Conservation (phyloP, 2,113 vertebrate species). For the Pseudorectes ferrugineus region DNA sequence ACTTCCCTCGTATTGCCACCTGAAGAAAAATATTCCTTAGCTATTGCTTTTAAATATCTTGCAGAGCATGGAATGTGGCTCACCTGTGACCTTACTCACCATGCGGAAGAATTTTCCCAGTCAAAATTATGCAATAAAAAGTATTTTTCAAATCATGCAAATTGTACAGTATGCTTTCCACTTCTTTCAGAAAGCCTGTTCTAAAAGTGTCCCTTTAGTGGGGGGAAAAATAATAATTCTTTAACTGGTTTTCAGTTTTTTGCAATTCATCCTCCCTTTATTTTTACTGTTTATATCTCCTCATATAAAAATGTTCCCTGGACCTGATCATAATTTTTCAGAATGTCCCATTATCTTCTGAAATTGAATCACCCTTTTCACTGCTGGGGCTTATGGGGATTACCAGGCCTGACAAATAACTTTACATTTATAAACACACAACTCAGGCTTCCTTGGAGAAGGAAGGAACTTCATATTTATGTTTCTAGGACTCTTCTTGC, state of each 20-base stretch:
- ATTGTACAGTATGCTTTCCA: background rate
- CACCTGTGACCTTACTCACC: background rate
- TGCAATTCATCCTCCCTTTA: background rate
- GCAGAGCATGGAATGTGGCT: background rate
- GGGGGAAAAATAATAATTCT: background rate
- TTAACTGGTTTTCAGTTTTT: background rate
- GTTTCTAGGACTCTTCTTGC: background rate
- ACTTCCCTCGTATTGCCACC: background rate
- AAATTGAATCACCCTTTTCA: background rate
- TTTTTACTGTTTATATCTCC: background rate
- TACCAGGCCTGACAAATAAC: background rate
- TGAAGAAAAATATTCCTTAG: background rate
- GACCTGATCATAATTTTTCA: background rate
- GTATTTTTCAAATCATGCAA: background rate
- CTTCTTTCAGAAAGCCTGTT: background rate
- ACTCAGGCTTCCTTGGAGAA: background rate
- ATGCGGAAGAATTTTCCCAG: fast-evolving
- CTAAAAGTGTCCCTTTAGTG: background rate
- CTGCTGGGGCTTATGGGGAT: background rate
- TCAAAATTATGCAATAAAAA: background rate
- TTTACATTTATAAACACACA: background rate
- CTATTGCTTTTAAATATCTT: background rate
- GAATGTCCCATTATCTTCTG: background rate
- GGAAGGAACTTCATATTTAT: background rate
- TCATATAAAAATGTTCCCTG: background rate